phyloP scores from a whole-genome alignment of 2,888 invertebrate species.

The Lasioglossum pauxillum region DNA sequence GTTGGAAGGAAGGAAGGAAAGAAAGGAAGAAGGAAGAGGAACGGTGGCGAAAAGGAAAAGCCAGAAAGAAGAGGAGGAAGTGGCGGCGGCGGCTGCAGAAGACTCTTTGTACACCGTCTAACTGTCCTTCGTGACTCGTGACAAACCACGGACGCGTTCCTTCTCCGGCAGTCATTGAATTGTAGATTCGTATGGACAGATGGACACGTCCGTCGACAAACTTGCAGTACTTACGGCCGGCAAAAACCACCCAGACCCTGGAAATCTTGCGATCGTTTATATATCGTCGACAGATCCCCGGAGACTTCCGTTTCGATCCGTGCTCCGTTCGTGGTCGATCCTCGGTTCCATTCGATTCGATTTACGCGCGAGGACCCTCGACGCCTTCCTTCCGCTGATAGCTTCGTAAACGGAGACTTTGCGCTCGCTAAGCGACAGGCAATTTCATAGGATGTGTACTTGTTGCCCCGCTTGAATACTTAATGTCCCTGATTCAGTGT shows the following conservation, averaged over 20 bases:
- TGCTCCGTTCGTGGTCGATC: conserved; percentile 13
- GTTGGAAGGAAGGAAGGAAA: conserved; percentile 11
- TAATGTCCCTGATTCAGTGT: background rate
- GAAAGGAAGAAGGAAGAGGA: conserved; percentile 26
- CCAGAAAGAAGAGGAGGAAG: conserved; percentile 37
- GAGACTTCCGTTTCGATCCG: conserved; percentile 58
- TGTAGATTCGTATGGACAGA: conserved; percentile 80
- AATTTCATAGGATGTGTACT: background rate
- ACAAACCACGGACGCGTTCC: conserved; percentile 73
- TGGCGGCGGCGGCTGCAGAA: conserved; percentile 38
- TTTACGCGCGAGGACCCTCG: conserved; percentile 22
- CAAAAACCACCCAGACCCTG: conserved; percentile 67
- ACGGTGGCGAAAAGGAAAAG: conserved; percentile 32
- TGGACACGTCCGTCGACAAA: conserved; percentile 77
- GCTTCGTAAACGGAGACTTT: background rate
- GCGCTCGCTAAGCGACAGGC: background rate
- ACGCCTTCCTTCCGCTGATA: background rate
- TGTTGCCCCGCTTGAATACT: background rate
- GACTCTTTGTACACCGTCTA: conserved; percentile 59
- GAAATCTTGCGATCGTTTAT: conserved; percentile 71
- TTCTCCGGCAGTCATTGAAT: conserved; percentile 75
- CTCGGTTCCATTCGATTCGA: conserved; percentile 16
- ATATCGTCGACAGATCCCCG: conserved; percentile 61
- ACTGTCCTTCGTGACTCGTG: conserved; percentile 73
- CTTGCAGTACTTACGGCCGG: conserved; percentile 69